Percentiles rank a stretch among this genome's conserved stretches.
phyloP scores from a whole-genome alignment of 2,888 invertebrate species.

The Phalangium opilio region DNA sequence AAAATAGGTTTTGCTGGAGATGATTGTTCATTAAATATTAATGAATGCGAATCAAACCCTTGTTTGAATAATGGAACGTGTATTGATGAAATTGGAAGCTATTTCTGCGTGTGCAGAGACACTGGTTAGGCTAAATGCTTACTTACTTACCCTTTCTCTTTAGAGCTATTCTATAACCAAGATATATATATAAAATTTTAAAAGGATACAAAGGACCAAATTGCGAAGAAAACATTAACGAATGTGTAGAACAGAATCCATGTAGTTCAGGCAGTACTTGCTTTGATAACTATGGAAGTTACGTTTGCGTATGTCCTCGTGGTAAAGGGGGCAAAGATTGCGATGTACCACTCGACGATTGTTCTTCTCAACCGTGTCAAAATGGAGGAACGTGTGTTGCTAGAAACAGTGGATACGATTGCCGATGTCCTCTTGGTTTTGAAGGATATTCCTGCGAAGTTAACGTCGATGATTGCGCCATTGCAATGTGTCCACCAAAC shows the following conservation, averaged over 20 bases:
- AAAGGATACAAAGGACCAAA: conserved; percentile 71
- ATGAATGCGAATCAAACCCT: conserved; percentile 88
- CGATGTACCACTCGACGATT: conserved; percentile 69
- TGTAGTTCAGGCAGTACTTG: conserved; percentile 93
- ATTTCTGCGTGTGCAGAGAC: conserved; percentile 79
- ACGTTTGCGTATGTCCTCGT: conserved; percentile 77
- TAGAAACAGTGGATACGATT: conserved; percentile 55
- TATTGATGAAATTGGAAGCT: conserved; percentile 89
- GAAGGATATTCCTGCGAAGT: conserved; percentile 67
- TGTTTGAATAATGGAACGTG: conserved; percentile 97
- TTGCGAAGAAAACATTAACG: conserved; percentile 92
- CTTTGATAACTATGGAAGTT: conserved; percentile 82
- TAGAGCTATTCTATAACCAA: too few relatives aligned
- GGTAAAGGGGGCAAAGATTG: conserved; percentile 26
- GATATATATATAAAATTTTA: too few relatives aligned
- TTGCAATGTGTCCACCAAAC: conserved; percentile 29
- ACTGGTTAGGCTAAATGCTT: conserved; percentile 11
- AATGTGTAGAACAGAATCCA: conserved; percentile 76
- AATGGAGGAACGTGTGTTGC: conserved; percentile 69
- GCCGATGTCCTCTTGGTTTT: conserved; percentile 73
- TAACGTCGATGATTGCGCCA: conserved; percentile 86
- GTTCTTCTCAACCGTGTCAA: conserved; percentile 61
- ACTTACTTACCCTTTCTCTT: too few relatives aligned
- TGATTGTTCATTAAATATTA: conserved; percentile 84
- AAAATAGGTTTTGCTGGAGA: conserved; percentile 81